A percentile compares a stretch with the other conserved stretches of the same genome.
Evolutionary conservation across 2,888 invertebrate species (phyloP).

Genomic region (Callyntrura guangdongensis): DNA sequence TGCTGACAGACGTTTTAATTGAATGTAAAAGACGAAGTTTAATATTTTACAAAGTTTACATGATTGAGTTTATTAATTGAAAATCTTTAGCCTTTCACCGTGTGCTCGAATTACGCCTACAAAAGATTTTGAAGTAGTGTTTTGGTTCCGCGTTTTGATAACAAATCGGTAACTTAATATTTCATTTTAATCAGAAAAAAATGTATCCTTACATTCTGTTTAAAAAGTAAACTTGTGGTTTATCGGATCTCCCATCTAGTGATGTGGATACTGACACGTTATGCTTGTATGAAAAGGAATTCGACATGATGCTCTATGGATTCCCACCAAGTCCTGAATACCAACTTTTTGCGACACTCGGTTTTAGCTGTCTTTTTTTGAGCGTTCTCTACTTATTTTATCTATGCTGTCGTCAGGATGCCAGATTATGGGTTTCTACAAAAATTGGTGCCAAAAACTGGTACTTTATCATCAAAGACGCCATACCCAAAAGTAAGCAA

Average conservation of each 20-base stretch:
- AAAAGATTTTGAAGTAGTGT: constrained; percentile 66
- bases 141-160: constrained; percentile 76
- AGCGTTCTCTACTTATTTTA: constrained; percentile 74
- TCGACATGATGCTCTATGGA: constrained; percentile 82
- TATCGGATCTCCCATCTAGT: constrained; percentile 28
- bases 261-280: constrained; percentile 79
- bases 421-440: constrained; percentile 77
- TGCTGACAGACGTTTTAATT: too few species aligned
- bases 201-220: neutral
- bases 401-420: constrained; percentile 73
- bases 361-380: constrained; percentile 69
- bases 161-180: constrained; percentile 71
- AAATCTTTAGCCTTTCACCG: constrained; percentile 81
- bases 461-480: constrained; percentile 78
- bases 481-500: constrained; percentile 79
- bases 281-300: constrained; percentile 80
- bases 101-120: constrained; percentile 81
- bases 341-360: constrained; percentile 76
- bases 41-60: neutral
- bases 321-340: constrained; percentile 81
- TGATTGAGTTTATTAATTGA: too few species aligned
- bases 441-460: constrained; percentile 79
- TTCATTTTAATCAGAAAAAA: constrained; percentile 7
- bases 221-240: too few species aligned
- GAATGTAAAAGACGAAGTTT: neutral